phyloP scores from a whole-genome alignment of 2,797 vertebrate species.

The Xenops minutus region DNA sequence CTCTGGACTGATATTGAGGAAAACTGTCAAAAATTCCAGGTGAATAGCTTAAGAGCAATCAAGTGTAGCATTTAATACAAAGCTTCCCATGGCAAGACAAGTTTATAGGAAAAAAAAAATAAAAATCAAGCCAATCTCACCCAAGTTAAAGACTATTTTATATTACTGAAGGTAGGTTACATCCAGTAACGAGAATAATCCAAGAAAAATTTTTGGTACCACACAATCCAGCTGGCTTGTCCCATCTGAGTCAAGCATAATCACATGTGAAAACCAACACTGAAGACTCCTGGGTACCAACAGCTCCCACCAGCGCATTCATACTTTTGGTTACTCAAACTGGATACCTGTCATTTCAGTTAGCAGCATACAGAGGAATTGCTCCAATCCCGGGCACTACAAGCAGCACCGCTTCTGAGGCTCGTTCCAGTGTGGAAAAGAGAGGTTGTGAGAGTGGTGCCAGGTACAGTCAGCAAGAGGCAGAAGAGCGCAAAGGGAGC shows the following conservation, averaged over 20 bases:
- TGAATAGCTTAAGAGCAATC: not conserved
- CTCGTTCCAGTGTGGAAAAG: constrained; percentile 3
- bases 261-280: not conserved
- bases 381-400: not conserved
- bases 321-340: constrained; percentile 10
- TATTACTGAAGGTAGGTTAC: constrained; percentile 47
- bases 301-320: constrained; percentile 6
- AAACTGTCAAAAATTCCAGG: constrained; percentile 10
- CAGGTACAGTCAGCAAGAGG: not conserved
- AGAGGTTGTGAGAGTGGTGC: not conserved
- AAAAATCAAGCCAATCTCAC: constrained; percentile 2
- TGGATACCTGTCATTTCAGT: not conserved
- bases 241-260: not conserved
- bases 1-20: not conserved
- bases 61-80: constrained; percentile 44
- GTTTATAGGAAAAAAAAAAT: not conserved
- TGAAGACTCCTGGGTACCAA: not conserved
- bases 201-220: constrained; percentile 48
- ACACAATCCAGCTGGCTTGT: constrained; percentile 21
- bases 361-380: constrained; percentile 46
- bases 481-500: not conserved
- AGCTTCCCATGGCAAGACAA: constrained; percentile 38
- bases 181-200: constrained; percentile 19
- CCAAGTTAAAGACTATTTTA: constrained; percentile 35
- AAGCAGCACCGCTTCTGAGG: not conserved